phyloP scores from a whole-genome alignment of 1,140 invertebrate genomes.

The Globodera ellingtonae region DNA sequence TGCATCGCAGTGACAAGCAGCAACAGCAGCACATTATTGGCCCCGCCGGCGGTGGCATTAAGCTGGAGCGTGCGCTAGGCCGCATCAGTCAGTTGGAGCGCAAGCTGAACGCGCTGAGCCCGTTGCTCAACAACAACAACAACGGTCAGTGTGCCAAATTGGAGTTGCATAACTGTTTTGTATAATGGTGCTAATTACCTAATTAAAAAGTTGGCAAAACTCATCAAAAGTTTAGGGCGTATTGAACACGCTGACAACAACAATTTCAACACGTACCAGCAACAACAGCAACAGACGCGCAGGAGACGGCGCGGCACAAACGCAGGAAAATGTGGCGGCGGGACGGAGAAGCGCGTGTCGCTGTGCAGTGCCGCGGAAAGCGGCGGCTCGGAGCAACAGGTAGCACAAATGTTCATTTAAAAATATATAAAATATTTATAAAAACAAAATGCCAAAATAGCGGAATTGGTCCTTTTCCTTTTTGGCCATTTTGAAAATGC shows the following conservation, averaged over 20 bases:
- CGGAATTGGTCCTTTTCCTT: not conserved
- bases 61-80: slow-evolving; percentile 25
- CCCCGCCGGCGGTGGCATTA: slow-evolving; percentile 15
- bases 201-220: too few species aligned
- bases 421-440: slow-evolving; percentile 2
- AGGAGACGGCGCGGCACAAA: not conserved
- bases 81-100: slow-evolving; percentile 26
- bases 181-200: too few species aligned
- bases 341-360: not conserved
- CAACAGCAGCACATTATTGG: not conserved
- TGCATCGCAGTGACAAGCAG: not conserved
- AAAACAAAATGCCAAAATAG: slow-evolving; percentile 1
- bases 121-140: slow-evolving; percentile 11
- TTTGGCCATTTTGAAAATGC: too few species aligned
- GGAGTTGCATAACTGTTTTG: too few species aligned
- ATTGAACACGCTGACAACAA: not conserved
- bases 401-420: not conserved
- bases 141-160: too few species aligned
- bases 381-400: not conserved
- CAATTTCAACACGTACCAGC: not conserved
- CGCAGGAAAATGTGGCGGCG: not conserved
- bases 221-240: too few species aligned
- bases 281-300: slow-evolving; percentile 8
- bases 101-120: slow-evolving; percentile 2
- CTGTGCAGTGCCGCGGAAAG: not conserved